Evolutionary conservation across 2,888 invertebrate genomes (phyloP), one percentile per base, ranked within the genome.

Genomic region (Lochmaea capreae): DNA sequence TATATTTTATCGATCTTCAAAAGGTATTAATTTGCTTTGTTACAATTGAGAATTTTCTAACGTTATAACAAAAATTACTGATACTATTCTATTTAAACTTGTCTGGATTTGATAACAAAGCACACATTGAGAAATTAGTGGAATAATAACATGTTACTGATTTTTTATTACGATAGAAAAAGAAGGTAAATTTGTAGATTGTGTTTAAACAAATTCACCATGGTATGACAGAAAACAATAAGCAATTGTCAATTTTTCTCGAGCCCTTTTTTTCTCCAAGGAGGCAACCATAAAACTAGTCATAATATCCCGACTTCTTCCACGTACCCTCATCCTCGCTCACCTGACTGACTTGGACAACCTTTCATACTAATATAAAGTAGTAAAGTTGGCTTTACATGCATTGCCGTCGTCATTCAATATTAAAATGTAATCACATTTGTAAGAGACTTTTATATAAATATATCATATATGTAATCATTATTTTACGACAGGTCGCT

Each of bases 341-440:
- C 57, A 57, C 58, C 65, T 71, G 71, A 71, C 58, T 26, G 70
- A 46, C 71, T 72, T 49, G 58, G 71, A 72, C 66, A 74, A 72
- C 74, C 75, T 77, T 76, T 74, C 78, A 79, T 79, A 80, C 80
- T 79, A 80, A 82, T 81, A 81, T 79, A 69, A 52, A 79, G 82
- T 78, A 81, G 79, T 82, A 83, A 82, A 82, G 79, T 81, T 80
- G 79, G 80, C 81, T 81, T 81, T 82, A 79, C 83, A 83, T 83
- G 81, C 81, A 82, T 82, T 79, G 78, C 81, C 79, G 74, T 70
- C 79, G 77, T 83, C 84, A 85, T 85, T 77, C 81, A 85, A 85
- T 84, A 84, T 85, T 85, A 84, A 85, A 85, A 85, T 84, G 83
- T 85, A 85, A 85, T 85, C 85, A 84, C 85, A 84, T 85, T 85